A percentile compares a stretch with the other conserved stretches of the same genome.
Conservation (phyloP, 37 sponge, comb jelly and placozoan species). For the Oopsacas minuta region DNA sequence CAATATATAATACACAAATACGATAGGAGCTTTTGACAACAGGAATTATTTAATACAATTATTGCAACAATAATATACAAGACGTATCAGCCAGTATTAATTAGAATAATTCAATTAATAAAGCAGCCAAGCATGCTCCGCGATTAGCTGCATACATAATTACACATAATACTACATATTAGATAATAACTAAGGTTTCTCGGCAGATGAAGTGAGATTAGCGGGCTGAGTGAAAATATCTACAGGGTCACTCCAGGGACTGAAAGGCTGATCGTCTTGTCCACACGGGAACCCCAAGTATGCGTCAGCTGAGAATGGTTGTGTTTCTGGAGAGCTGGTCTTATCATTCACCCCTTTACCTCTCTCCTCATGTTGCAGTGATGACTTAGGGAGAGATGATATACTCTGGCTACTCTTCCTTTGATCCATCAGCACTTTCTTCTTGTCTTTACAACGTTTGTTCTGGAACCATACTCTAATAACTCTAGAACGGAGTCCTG, state of each 20-base stretch:
- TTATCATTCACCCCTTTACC: neutral
- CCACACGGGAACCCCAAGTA: neutral
- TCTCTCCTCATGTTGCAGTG: neutral
- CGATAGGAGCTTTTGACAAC: too few species aligned
- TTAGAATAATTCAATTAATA: too few species aligned
- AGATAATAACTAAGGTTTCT: too few species aligned
- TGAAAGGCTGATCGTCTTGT: neutral
- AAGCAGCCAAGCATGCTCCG: too few species aligned
- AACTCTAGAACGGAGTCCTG: conserved; percentile 65
- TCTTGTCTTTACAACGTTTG: conserved; percentile 97
- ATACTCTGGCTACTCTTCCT: neutral
- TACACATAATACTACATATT: too few species aligned
- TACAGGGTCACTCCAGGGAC: conserved; percentile 5
- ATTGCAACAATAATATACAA: too few species aligned
- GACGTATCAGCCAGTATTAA: too few species aligned
- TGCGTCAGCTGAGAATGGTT: neutral
- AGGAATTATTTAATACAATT: too few species aligned
- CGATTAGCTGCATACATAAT: too few species aligned
- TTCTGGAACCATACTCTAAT: conserved; percentile 98
- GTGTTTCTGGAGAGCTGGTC: neutral
- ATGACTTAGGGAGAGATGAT: neutral
- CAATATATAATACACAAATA: too few species aligned
- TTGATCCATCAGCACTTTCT: conserved; percentile 54
- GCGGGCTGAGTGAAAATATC: neutral
- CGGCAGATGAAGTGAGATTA: neutral